These are phyloP conservation scores for Typhlichthys eigenmanni DNA, from an alignment of 2,797 vertebrate genomes.

Conservation along the genomic window DNA sequence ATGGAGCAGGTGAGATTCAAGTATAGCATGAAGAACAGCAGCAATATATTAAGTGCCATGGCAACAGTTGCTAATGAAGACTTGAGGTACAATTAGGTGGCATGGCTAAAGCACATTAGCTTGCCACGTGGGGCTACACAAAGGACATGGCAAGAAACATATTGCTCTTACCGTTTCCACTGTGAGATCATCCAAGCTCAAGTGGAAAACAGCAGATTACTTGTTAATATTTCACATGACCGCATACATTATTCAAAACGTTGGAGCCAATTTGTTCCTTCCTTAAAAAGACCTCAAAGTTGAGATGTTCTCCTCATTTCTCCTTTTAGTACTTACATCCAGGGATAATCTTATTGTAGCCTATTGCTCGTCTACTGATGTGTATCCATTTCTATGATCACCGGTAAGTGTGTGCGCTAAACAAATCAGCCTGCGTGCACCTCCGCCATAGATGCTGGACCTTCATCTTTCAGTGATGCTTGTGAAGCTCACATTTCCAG, in stretches of 20 bases:
- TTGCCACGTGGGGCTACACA: constrained; percentile 11
- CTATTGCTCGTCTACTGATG: neutral
- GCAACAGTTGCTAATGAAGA: constrained; percentile 39
- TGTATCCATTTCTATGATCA: neutral
- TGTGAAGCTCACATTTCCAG: constrained; percentile 4
- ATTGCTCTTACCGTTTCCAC: constrained; percentile 3
- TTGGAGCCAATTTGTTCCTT: neutral
- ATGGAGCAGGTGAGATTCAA: constrained; percentile 37
- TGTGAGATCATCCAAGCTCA: neutral
- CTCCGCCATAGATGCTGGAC: neutral
- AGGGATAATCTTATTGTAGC: neutral
- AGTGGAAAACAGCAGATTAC: constrained; percentile 21
- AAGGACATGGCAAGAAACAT: constrained; percentile 12
- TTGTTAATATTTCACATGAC: constrained; percentile 30
- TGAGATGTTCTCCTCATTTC: neutral
- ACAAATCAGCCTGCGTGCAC: neutral
- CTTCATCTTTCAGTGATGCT: neutral
- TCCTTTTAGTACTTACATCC: too few relatives aligned
- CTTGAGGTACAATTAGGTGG: constrained; percentile 40
- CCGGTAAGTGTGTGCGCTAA: neutral
- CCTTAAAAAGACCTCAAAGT: neutral
- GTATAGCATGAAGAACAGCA: constrained; percentile 3
- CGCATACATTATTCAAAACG: constrained; percentile 21
- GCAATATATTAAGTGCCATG: constrained; percentile 48
- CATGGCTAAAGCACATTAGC: constrained; percentile 28